phyloP scores from a whole-genome alignment of 2,888 invertebrate species.

The Philhelius pedissequus region DNA sequence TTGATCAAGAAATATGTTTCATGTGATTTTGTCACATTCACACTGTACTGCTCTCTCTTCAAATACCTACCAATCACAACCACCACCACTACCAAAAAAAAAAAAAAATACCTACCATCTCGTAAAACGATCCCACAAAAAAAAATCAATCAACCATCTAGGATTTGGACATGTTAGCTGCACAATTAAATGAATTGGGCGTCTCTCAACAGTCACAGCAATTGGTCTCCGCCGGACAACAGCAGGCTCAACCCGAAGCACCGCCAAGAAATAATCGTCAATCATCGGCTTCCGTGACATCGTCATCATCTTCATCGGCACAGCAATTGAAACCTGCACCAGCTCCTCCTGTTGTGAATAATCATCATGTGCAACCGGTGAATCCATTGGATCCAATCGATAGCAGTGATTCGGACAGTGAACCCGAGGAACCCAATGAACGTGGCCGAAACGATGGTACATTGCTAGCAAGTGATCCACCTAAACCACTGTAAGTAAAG shows the following conservation, averaged over 20 bases:
- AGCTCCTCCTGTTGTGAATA: slow-evolving; percentile 77
- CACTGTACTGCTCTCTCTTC: slow-evolving; percentile 68
- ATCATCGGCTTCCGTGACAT: slow-evolving; percentile 73
- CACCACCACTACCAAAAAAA: slow-evolving; percentile 68
- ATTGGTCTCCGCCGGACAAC: slow-evolving; percentile 60
- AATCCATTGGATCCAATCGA: slow-evolving; percentile 84
- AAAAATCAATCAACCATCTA: slow-evolving; percentile 79
- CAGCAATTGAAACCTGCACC: slow-evolving; percentile 76
- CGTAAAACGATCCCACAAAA: slow-evolving; percentile 70
- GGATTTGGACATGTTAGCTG: slow-evolving; percentile 98
- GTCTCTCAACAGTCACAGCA: slow-evolving; percentile 80
- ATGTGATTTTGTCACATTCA: slow-evolving; percentile 66
- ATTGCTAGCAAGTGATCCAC: slow-evolving; percentile 96
- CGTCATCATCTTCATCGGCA: slow-evolving; percentile 72
- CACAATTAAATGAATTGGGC: slow-evolving; percentile 96
- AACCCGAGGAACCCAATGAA: slow-evolving; percentile 89
- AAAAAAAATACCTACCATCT: slow-evolving; percentile 64
- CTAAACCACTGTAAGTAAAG: slow-evolving; percentile 93
- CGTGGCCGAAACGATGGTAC: slow-evolving; percentile 94
- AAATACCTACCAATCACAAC: slow-evolving; percentile 53
- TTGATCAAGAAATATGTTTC: slow-evolving; percentile 63
- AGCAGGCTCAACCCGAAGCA: slow-evolving; percentile 83
- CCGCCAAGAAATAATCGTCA: slow-evolving; percentile 84
- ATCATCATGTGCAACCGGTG: slow-evolving; percentile 78
- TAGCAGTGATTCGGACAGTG: slow-evolving; percentile 89